Percentiles rank a stretch among this genome's conserved stretches.
Conservation (phyloP, 2,888 invertebrate genomes). For the Campaea margaritaria region DNA sequence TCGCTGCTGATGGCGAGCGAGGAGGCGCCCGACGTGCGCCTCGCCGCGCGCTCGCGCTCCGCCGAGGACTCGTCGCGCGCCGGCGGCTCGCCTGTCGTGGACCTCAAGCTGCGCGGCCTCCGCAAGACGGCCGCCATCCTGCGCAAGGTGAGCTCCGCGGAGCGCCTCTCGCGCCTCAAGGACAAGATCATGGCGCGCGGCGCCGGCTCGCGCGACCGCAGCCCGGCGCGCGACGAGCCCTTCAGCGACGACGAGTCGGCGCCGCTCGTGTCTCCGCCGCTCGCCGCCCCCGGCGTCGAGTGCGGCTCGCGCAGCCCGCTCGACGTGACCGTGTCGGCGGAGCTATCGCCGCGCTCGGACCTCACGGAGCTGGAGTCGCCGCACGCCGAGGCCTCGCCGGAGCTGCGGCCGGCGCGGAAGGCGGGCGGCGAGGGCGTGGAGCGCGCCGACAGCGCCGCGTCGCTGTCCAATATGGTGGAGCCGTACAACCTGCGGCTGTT, state of each 20-base stretch:
- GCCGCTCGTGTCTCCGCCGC: conserved; percentile 83
- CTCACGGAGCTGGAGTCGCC: conserved; percentile 73
- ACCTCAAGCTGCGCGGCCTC: conserved; percentile 65
- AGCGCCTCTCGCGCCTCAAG: conserved; percentile 69
- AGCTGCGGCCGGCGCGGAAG: conserved; percentile 62
- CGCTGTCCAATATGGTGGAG: conserved; percentile 72
- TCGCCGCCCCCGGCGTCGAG: conserved; percentile 45
- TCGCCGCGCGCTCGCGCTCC: conserved; percentile 67
- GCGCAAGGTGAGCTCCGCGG: conserved; percentile 73
- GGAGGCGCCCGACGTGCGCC: conserved; percentile 53
- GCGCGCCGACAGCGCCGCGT: conserved; percentile 62
- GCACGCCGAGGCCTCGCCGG: conserved; percentile 56
- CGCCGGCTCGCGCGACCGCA: conserved; percentile 70
- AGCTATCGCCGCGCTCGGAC: conserved; percentile 76
- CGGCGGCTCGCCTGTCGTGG: conserved; percentile 60
- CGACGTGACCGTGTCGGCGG: conserved; percentile 56
- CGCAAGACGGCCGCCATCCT: conserved; percentile 71
- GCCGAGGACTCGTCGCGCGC: conserved; percentile 71
- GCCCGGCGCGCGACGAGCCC: conserved; percentile 64
- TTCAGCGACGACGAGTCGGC: conserved; percentile 89
- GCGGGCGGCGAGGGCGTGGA: conserved; percentile 32
- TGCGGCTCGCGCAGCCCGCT: conserved; percentile 50
- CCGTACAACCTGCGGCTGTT: conserved; percentile 78
- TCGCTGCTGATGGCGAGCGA: conserved; percentile 63
- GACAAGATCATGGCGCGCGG: conserved; percentile 71